Base-by-base conservation (phyloP, 2,888 invertebrate genomes). In the Uloborus plumipes region DNA sequence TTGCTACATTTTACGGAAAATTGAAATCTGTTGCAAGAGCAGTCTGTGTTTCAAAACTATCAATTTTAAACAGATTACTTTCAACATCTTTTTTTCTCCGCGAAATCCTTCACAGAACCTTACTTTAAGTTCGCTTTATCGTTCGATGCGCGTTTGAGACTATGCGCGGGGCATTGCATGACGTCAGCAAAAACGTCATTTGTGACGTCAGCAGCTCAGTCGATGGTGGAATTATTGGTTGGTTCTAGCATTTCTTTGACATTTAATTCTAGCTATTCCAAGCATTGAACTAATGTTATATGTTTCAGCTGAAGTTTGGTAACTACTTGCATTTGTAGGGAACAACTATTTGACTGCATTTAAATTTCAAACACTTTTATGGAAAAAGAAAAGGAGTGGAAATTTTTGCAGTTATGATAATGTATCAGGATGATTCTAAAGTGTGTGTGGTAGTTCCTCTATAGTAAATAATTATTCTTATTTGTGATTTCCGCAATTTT, bases 191-290 rank as follows among this genome's bases (percentile, higher is more conserved):
- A 39, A 14, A 79, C 79, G 79, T 79, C 79, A 79, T 72, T 67
- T 49, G 50, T 79, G 79, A 79, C 79, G 79, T 79, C 79, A 79
- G 59, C 20, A 47, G 55, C 72, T 59, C 55, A 79, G 79, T 79
- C 79, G 78, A 79, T 79, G 66, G 39, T 72, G 66, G 72, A 79
- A 72, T 62, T 79, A 66, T 79, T 66, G 78, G 73, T 73, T 66
- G 79, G 79, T 62, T 61, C 51, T 67, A 61, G 49, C 75, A 76
- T 76, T 31, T 31, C 78, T 73, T 79, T 79, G 79, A 73, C 79
- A 79, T 79, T 79, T 79, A 67, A 67, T 79, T 79, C 73, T 61
- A 61, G 66, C 31, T 71, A 78, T 77, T 77, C 77, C 70, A 47
- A 71, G 64, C 64, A 49, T 53, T 58, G 16, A 47, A 47, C n/a